Conservation (phyloP, 2,113 vertebrate genomes). For the Sinocyclocheilus rhinocerous region DNA sequence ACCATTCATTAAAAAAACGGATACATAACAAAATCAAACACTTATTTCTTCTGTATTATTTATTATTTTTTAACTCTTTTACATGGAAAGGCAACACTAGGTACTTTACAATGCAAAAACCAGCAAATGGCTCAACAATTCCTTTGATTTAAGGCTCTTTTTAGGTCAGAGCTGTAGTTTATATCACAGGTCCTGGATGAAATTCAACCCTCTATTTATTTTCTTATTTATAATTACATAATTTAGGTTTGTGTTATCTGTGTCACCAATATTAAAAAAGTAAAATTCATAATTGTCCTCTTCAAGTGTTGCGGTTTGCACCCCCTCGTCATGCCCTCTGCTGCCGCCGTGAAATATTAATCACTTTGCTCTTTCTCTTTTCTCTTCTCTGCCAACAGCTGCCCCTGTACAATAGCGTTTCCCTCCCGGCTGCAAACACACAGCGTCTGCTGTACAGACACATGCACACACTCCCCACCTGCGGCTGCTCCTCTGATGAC, state of each 20-base stretch:
- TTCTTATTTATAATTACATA: neutral
- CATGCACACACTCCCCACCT: slow-evolving; percentile 59
- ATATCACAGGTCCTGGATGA: slow-evolving; percentile 15
- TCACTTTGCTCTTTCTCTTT: slow-evolving; percentile 51
- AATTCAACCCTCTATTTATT: slow-evolving; percentile 20
- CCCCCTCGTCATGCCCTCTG: slow-evolving; percentile 26
- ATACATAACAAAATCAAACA: neutral
- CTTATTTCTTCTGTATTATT: neutral
- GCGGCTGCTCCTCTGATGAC: slow-evolving; percentile 50
- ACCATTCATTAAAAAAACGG: neutral
- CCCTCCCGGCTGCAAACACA: slow-evolving; percentile 46
- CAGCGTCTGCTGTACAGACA: neutral
- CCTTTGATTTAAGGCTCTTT: neutral
- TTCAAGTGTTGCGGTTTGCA: neutral
- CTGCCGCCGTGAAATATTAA: slow-evolving; percentile 76
- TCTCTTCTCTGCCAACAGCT: slow-evolving; percentile 66
- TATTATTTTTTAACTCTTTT: neutral
- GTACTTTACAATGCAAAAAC: neutral
- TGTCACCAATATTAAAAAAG: neutral
- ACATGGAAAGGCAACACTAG: neutral
- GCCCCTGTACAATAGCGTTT: slow-evolving; percentile 53
- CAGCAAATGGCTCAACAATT: neutral
- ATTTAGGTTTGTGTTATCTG: neutral
- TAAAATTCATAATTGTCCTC: neutral
- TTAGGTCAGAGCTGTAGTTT: slow-evolving; percentile 17